Evolutionary conservation across 2,113 vertebrate genomes (phyloP), one percentile per base, ranked within the genome.

Genomic region (Psittacus erithacus): DNA sequence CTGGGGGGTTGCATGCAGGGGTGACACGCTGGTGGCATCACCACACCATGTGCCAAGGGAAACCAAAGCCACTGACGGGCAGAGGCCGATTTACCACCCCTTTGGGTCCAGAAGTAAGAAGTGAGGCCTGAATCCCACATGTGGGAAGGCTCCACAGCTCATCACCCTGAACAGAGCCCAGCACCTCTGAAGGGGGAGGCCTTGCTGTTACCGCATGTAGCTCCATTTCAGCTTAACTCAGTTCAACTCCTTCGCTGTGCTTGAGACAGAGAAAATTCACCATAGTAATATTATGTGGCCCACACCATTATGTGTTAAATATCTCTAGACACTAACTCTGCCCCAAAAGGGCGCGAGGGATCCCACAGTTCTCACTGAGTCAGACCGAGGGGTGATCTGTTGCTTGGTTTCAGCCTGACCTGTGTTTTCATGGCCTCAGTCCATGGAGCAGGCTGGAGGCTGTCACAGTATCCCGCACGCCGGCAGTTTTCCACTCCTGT

Each of bases 91-190:
- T 18, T 15, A 13, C n/a, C 41, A 25, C 50, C 74, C 0, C 1
- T 12, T 50, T 23, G 52, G 22, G 11, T 16, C 18, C 60, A 31
- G 91, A 11, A 19, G 2, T 7, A 5, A 70, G 75, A 31, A 33
- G 4, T 6, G n/a, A 52, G 55, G 53, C 11, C 18, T n/a, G 3
- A 90, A 11, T 19, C 9, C 15, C n/a, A 1, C 2, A 1, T 0
- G 9, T 7, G 27, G 27, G 70, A 55, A 22, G 41, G 35, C 86
- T 15, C 79, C 1, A 1, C 22, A 16, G 65, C 38, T 78, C 31
- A 18, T 13, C 65, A 27, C 52, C 52, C 35, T 20, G 46, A 43
- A 7, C 38, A 52, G 53, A 43, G 74, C 22, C 3, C 29, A 65
- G 10, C 41, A 18, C 24, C 64, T 81, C 46, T 64, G 9, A 57